phyloP scores from a whole-genome alignment of 2,888 invertebrate species.

The Hyposoter dolosus region DNA sequence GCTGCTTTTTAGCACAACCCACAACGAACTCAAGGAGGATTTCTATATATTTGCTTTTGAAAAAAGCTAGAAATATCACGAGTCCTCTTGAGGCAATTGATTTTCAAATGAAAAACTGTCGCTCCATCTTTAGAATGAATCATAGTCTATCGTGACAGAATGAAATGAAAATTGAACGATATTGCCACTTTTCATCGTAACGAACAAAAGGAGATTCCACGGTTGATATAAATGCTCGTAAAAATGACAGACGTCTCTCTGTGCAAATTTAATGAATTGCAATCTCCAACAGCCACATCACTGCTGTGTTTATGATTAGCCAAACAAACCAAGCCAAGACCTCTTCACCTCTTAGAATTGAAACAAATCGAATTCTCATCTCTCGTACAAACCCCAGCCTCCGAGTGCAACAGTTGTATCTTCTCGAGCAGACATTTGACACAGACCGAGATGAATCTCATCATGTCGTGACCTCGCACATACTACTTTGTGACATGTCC shows the following conservation, averaged over 20 bases:
- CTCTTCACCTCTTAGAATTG: neutral
- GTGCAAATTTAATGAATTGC: neutral
- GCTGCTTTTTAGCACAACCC: neutral
- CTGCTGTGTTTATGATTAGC: neutral
- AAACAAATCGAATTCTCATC: conserved; percentile 22
- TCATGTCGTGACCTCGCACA: conserved; percentile 18
- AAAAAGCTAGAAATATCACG: neutral
- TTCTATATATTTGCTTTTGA: neutral
- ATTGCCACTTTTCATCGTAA: neutral
- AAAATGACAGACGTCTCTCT: neutral
- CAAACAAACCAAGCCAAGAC: neutral
- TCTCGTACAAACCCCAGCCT: conserved; percentile 9
- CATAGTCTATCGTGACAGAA: neutral
- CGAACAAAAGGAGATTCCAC: neutral
- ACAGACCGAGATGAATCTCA: neutral
- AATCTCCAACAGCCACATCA: neutral
- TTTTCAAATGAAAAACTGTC: neutral
- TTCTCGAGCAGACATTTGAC: conserved; percentile 2
- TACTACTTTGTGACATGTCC: neutral
- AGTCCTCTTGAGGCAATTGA: neutral
- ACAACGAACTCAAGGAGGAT: neutral
- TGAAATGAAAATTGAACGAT: neutral
- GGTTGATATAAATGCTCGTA: neutral
- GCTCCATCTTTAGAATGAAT: neutral
- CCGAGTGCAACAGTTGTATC: conserved; percentile 10